Base-by-base conservation (phyloP, 2,797 vertebrate species). In the Odontamblyopus rebecca region DNA sequence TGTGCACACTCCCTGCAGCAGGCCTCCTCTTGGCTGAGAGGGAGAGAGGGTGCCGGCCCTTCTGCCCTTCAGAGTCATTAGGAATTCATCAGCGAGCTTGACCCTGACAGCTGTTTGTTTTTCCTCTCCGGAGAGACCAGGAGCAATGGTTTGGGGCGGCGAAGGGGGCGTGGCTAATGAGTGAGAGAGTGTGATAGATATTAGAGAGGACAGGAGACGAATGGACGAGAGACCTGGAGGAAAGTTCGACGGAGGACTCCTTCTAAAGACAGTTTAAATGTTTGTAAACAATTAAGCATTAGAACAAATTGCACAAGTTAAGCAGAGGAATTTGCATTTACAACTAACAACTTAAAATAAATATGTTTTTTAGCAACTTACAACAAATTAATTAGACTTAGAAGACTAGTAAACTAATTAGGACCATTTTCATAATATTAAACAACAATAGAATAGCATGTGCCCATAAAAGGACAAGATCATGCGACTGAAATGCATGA, bases 101-200 rank as follows among this genome's bases (percentile, higher is more conserved):
- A 92, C 91, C 90, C 90, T 90, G 91, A 88, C 92, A 90, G 87
- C 86, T 92, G 89, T 90, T 92, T 91, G 87, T 91, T 90, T 91
- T 90, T 83, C 83, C 82, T 85, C 86, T 89, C 88, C 53, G 23
- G 82, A 89, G 89, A 78, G 85, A 70, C 75, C 63, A 79, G 77
- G 79, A 84, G 82, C 75, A 81, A 86, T 75, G 73, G 81, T 63
- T 60, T 74, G 64, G 67, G 67, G 79, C 76, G 71, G 80, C 32
- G 62, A 69, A 66, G 57, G 74, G 79, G 72, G 81, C 48, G 74
- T 72, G 78, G 82, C 78, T 88, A 89, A 92, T 89, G 84, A 89
- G 74, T 63, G 61, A 77, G 78, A 85, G 78, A 85, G 88, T 82
- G 79, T 81, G 86, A 88, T 82, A 83, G 73, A 88, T 87, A 90